A percentile compares a stretch with the other conserved stretches of the same genome.
These are phyloP conservation scores for Poeciliopsis infans DNA, from an alignment of 2,797 vertebrate genomes.

Conservation along the genomic window DNA sequence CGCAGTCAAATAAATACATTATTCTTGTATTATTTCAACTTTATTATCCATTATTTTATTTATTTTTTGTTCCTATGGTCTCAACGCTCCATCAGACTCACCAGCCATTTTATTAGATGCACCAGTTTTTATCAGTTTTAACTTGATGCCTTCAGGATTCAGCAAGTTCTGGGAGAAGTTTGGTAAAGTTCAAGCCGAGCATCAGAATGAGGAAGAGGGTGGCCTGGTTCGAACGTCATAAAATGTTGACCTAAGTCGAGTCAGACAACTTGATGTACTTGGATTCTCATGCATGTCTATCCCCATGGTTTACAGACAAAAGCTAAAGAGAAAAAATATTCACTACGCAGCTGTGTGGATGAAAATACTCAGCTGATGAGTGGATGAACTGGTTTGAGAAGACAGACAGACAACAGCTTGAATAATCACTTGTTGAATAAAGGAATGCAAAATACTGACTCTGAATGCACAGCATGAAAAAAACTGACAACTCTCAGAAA, in stretches of 20 bases:
- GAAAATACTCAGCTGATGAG: neutral
- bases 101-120: neutral
- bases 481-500: neutral
- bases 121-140: neutral
- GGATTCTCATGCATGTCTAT: neutral
- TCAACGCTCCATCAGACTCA: neutral
- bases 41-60: too few species aligned
- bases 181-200: neutral
- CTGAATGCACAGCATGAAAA: neutral
- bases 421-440: neutral
- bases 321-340: neutral
- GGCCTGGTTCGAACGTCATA: neutral
- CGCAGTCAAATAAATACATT: too few species aligned
- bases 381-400: neutral
- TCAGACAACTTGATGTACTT: too few species aligned
- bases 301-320: neutral
- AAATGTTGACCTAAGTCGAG: neutral
- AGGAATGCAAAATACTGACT: neutral
- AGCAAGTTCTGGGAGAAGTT: neutral
- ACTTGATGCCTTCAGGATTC: neutral
- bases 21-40: too few species aligned
- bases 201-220: neutral
- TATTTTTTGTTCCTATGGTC: too few species aligned
- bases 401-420: neutral
- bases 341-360: neutral